Base-by-base conservation (phyloP, 2,113 vertebrate species). In the Carassius carassius region DNA sequence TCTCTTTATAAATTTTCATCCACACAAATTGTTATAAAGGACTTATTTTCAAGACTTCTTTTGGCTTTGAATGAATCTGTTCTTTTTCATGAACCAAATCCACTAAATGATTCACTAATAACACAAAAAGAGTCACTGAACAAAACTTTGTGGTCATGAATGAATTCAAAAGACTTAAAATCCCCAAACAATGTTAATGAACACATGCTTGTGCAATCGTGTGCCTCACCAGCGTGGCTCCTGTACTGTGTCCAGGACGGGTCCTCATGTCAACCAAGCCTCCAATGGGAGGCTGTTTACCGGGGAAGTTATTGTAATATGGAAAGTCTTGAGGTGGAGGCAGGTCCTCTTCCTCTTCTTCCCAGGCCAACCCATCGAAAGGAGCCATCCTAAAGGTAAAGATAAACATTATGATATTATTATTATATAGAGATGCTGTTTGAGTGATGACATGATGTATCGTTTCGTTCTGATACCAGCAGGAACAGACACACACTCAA, bases 281-380 rank as follows among this genome's bases (percentile, higher is more conserved):
- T 17, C 98, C 98, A 0, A 97, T 94, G 60, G 98, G 98, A 32
- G 98, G 97, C 70, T 99, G 97, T 92, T 99, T 99, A 65, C 97
- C 97, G 0, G 98, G 98, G 87, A 99, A 99, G 87, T 99, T 97
- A 4, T 99, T 99, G 90, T 99, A 99, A 91, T 99, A 99, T 1
- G 98, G 97, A 85, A 99, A 97, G 2, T 99, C 98, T 0, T 94
- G 90, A 4, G 95, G 92, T 1, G 96, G 96, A 62, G 94, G 94
- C 32, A 94, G 89, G 78, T 97, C 96, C 10, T 97, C 96, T 14
- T 97, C 96, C 87, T 95, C 94, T 86, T 99, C 97, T 78, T 99
- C 98, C 98, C 98, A 99, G 1, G 97, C 97, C 3, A 97, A 99
- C 85, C 96, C 96, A 58, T 99, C 98, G 5, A 99, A 99, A 0